Percentiles rank a stretch among this genome's conserved stretches.
Evolutionary conservation across 2,113 vertebrate species (phyloP).

Genomic region (Gopherus evgoodei): DNA sequence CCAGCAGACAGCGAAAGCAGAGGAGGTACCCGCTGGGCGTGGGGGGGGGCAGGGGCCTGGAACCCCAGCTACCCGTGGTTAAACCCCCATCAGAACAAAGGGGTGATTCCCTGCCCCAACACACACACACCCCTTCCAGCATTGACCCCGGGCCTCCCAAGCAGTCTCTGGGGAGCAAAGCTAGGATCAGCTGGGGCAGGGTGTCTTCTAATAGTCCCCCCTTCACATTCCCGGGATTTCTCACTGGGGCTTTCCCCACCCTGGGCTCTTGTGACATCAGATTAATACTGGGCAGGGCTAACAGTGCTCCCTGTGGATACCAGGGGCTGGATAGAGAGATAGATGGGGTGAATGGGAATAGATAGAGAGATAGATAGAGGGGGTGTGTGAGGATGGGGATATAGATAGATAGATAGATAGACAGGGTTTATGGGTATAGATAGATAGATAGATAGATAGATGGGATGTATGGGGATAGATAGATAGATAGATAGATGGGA

Average conservation of each 20-base stretch:
- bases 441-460: not conserved
- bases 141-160: not conserved
- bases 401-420: not conserved
- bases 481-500: not conserved
- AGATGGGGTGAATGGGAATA: not conserved
- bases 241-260: not conserved
- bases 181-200: not conserved
- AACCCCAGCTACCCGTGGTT: not conserved
- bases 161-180: not conserved
- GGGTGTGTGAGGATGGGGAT: not conserved
- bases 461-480: too few relatives aligned
- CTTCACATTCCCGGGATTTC: not conserved
- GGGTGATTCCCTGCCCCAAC: too few relatives aligned
- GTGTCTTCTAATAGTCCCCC: too few relatives aligned
- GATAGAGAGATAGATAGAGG: not conserved
- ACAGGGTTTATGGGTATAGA: too few relatives aligned
- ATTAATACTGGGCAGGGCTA: not conserved
- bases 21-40: slow-evolving; percentile 85
- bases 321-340: not conserved
- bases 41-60: not conserved
- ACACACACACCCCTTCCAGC: not conserved
- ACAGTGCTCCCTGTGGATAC: not conserved
- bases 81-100: not conserved
- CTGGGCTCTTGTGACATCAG: not conserved
- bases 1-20: slow-evolving; percentile 94